These are phyloP conservation scores for Tretioscincus oriximinensis DNA, from an alignment of 2,113 vertebrate species.

Conservation along the genomic window DNA sequence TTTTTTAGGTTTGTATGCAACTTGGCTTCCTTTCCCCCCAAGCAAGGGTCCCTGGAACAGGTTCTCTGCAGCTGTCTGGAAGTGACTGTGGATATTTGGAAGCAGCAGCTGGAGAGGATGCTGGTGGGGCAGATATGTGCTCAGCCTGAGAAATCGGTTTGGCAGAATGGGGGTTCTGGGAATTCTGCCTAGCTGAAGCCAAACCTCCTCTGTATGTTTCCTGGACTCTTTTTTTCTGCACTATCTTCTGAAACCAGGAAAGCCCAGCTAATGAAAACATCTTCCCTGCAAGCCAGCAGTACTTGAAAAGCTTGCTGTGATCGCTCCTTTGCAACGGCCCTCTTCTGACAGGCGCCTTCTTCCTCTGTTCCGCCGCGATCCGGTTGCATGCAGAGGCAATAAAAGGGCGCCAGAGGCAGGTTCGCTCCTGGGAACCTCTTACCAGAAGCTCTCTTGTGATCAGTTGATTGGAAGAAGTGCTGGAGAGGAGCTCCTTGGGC, in stretches of 20 bases:
- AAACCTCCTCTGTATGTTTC: background rate
- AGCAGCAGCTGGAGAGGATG: background rate
- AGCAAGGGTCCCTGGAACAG: too few species aligned
- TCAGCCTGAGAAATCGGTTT: background rate
- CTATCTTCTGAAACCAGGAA: constrained; percentile 3
- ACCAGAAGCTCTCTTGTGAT: background rate
- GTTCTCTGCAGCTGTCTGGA: too few species aligned
- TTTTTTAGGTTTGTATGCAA: too few species aligned
- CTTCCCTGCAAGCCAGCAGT: constrained; percentile 35
- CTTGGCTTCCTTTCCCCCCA: too few species aligned
- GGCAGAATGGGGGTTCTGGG: background rate
- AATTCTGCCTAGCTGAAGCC: background rate
- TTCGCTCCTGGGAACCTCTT: background rate
- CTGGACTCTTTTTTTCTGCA: background rate
- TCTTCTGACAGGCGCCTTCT: constrained; percentile 36
- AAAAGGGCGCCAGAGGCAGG: constrained; percentile 21
- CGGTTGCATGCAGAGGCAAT: constrained; percentile 17
- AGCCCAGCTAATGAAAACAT: constrained; percentile 17
- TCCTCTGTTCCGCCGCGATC: constrained; percentile 25
- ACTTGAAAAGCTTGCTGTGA: constrained; percentile 57
- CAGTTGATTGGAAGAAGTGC: background rate
- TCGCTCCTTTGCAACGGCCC: constrained; percentile 44
- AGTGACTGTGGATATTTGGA: too few species aligned
- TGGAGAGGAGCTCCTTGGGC: background rate
- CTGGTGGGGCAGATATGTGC: too few species aligned